Percentiles rank a stretch among this genome's conserved stretches.
phyloP scores from a whole-genome alignment of 2,888 invertebrate genomes.

The Eupithecia tripunctaria region DNA sequence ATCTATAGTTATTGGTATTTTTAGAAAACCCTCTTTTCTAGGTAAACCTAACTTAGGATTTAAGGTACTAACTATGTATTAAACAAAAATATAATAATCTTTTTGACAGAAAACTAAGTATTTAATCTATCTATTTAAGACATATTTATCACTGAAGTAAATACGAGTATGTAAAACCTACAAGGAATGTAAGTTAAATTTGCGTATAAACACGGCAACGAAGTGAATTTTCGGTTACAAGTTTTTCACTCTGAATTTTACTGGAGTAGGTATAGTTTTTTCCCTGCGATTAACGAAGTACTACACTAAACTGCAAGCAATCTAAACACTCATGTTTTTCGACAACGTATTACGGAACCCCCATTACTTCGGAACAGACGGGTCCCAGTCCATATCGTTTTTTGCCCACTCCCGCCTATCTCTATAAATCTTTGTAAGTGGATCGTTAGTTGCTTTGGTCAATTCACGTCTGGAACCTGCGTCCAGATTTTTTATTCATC shows the following conservation, averaged over 20 bases:
- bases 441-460: slow-evolving; percentile 74
- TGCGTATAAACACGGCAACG: not conserved
- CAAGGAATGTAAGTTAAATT: no score
- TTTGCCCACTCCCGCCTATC: slow-evolving; percentile 63
- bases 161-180: no score
- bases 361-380: slow-evolving; percentile 62
- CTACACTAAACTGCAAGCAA: slow-evolving; percentile 59
- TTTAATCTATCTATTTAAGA: no score
- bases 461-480: slow-evolving; percentile 64
- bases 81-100: no score
- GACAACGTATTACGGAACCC: slow-evolving; percentile 52
- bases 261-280: no score
- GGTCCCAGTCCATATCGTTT: slow-evolving; percentile 55
- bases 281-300: slow-evolving; percentile 36
- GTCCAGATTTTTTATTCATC: slow-evolving; percentile 66
- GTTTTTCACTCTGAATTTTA: not conserved
- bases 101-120: no score
- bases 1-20: no score
- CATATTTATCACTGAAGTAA: no score
- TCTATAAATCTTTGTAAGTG: slow-evolving; percentile 77
- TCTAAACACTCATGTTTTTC: slow-evolving; percentile 62
- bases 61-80: no score
- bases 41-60: no score
- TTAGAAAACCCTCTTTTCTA: no score
- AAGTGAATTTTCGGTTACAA: not conserved